These are phyloP conservation scores for Lophius americanus DNA, from an alignment of 2,797 vertebrate genomes.

Conservation along the genomic window DNA sequence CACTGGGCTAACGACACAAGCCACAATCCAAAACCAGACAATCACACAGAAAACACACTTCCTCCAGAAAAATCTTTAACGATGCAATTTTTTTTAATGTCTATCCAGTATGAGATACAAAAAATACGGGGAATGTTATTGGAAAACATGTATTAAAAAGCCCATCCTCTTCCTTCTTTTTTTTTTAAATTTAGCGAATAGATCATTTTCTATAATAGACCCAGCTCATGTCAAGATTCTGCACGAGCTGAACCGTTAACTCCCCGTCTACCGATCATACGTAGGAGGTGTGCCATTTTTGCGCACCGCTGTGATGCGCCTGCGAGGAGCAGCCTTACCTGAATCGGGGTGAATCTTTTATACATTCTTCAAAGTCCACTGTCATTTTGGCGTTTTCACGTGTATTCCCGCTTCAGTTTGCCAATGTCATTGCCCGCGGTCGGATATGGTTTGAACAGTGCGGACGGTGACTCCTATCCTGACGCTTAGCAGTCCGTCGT, in stretches of 20 bases:
- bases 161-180: constrained; percentile 15
- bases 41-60: constrained; percentile 2
- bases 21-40: constrained; percentile 22
- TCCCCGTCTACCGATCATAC: constrained; percentile 25
- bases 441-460: constrained; percentile 48
- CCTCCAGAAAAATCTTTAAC: not conserved
- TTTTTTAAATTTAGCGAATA: constrained; percentile 34
- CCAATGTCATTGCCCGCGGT: constrained; percentile 75
- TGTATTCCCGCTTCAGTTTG: constrained; percentile 69
- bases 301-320: constrained; percentile 54
- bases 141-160: constrained; percentile 1
- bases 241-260: not conserved
- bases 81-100: not conserved
- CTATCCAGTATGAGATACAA: too few species aligned
- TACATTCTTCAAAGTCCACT: constrained; percentile 98
- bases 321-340: constrained; percentile 79
- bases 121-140: not conserved
- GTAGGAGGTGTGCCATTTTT: constrained; percentile 73
- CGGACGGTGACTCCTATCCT: constrained; percentile 51
- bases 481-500: constrained; percentile 63
- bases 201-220: constrained; percentile 26
- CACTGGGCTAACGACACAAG: constrained; percentile 37
- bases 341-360: constrained; percentile 96
- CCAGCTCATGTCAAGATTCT: constrained; percentile 37
- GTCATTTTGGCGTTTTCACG: constrained; percentile 86